Evolutionary conservation across 2,113 vertebrate genomes (phyloP), one percentile per base, ranked within the genome.

Genomic region (Planiliza haematocheilus): DNA sequence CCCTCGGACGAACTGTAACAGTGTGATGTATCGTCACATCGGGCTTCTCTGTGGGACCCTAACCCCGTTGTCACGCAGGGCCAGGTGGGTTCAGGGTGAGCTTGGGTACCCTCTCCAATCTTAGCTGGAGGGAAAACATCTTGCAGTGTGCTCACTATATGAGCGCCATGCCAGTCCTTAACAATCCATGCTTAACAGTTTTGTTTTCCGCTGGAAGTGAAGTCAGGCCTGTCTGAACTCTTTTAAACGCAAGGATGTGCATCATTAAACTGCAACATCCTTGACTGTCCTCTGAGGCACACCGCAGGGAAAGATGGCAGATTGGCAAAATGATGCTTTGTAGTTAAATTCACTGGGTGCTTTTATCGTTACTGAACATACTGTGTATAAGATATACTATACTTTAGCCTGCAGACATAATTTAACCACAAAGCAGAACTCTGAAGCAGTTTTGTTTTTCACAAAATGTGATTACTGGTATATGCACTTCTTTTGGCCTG

Each of bases 1-100:
- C 79, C 69, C 51, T 60, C 1, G 45, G 55, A 58, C 70, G 62
- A 79, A 69, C 53, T 36, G 70, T 16, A 58, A 69, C 64, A 53
- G 53, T 74, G 78, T 90, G 89, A 90, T 88, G 84, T 70, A 90
- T 79, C 30, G 64, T 64, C 73, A 59, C 70, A 52, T 85, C 82
- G 52, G 56, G 57, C 42, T 14, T 85, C 61, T 20, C 81, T 21
- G 59, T 49, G 75, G 75, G 84, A 83, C 71, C 67, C 68, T 76
- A 51, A 87, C 81, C 71, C 61, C 18, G 7, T 69, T 65, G 78
- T 79, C 84, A 82, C 37, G 1, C 34, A 36, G 53, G 66, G 63
- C 62, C 59, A 69, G 71, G 76, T 53, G 64, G 51, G 74, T 85
- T 91, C 74, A 91, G 77, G 88, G 61, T 77, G 58, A 80, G 67